Conservation (phyloP, 2,113 vertebrate genomes). For the Oreochromis tanganicae region DNA sequence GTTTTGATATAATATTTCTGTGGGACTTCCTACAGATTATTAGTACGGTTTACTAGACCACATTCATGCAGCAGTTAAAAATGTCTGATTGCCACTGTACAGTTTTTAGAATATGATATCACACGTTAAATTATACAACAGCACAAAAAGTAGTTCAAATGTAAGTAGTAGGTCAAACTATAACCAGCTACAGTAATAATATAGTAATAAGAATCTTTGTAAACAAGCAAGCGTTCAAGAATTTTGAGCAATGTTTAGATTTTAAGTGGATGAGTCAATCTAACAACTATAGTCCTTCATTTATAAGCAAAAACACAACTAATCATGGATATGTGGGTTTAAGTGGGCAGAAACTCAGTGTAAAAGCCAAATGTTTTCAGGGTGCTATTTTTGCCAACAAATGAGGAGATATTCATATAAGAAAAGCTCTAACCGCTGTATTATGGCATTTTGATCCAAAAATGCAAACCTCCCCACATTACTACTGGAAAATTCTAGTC, state of each 20-base stretch:
- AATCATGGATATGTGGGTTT: neutral
- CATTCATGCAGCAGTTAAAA: neutral
- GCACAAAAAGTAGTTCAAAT: neutral
- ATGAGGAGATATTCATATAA: neutral
- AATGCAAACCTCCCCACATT: neutral
- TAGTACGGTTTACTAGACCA: neutral
- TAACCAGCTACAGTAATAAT: neutral
- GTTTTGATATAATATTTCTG: neutral
- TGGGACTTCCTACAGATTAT: neutral
- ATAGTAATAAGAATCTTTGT: neutral
- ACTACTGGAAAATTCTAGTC: neutral
- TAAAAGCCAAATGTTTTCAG: neutral
- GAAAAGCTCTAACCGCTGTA: neutral
- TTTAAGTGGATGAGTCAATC: neutral
- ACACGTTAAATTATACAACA: neutral
- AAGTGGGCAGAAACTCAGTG: neutral
- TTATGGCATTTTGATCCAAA: neutral
- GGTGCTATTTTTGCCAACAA: neutral
- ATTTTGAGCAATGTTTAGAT: neutral
- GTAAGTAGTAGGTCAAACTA: neutral
- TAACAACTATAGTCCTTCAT: neutral
- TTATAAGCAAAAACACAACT: neutral
- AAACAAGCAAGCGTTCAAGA: neutral
- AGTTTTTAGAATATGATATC: neutral
- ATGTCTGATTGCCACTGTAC: neutral